Evolutionary conservation across 2,113 vertebrate species (phyloP), one percentile per base, ranked within the genome.

Genomic region (Python bivittatus): DNA sequence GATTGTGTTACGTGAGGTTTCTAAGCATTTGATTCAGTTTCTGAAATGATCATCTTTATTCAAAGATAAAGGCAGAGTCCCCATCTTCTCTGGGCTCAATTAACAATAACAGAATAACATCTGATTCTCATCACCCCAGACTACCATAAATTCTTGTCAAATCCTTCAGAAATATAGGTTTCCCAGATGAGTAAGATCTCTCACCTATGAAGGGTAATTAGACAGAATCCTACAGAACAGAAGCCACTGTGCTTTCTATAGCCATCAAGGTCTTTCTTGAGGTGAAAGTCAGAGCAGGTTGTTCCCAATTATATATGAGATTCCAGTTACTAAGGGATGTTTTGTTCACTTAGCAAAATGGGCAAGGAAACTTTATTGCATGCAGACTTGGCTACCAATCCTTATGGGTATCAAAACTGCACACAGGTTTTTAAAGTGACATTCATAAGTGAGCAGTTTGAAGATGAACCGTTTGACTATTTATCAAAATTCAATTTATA

Each of bases 401-500:
- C 68, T 64, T 48, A n/a, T 22, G 27, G 38, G 94, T 90, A 91
- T 68, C 90, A 90, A 89, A 93, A 60, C 29, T 91, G 57, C 15
- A 48, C 53, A 79, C 1, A 11, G 12, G 33, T 25, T 88, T 92
- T 92, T 90, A 68, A 25, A 93, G 1, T 56, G 57, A 64, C 95
- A 94, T 89, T 89, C 91, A 64, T n/a, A 90, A 93, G 56, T 91
- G 61, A 95, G 44, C 85, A 85, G 91, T n/a, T 83, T 94, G 89
- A 95, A 90, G 89, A 88, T 94, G 86, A 90, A 86, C 57, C 79
- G 85, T 56, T 88, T 2, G 38, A 87, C 93, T 90, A 90, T 91
- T 95, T 97, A 90, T 90, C 86, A 48, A 93, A 92, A 91, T 0
- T 38, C 33, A 86, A 44, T 56, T 84, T 8, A 7, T 12, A 0